Evolutionary conservation across 64 coral and sea anemone species (phyloP), one percentile per base, ranked within the genome.

Genomic region (Pachyseris speciosa): DNA sequence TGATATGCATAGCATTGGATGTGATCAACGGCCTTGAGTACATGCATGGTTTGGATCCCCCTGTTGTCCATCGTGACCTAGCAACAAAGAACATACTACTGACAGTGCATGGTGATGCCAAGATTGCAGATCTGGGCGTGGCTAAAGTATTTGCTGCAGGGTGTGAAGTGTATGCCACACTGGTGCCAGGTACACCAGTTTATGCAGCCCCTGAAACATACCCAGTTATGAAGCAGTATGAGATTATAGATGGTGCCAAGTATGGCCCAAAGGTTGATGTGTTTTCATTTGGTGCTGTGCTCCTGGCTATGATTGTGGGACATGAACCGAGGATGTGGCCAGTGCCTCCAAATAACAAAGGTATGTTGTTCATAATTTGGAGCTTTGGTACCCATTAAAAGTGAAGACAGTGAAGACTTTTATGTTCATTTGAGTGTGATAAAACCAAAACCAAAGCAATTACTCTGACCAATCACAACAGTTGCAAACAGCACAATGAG

Each of bases 51-150:
- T 65, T 93, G 33, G 37, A 84, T 0, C 69, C 69, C 2, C 77
- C 94, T 12, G 64, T 94, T 5, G 96, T 94, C 27, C 88, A 94
- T 45, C 79, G 96, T 20, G 92, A 91, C 63, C 47, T 98, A 11
- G 92, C 94, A 12, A 89, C 94, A 16, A 96, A 96, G 74, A 96
- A 96, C 60, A 67, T 96, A 26, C 80, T 96, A 24, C 69, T 96
- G 24, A 96, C 94, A 8, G 53, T 41, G 9, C n/a, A 59, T 36
- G 87, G 72, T 4, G 88, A 64, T 68, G 91, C 95, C n/a, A 98
- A 98, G 85, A 94, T 98, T 53, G 95, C 94, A 7, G 95, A 98
- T 61, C 52, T 98, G 34, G 95, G 95, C 3, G 86, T 98, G 11
- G 91, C 95, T 7, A 98, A 98, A 72, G 87, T 90, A 8, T 98